Conservation (phyloP, 2,797 vertebrate genomes). For the Coregonus ussuriensis region DNA sequence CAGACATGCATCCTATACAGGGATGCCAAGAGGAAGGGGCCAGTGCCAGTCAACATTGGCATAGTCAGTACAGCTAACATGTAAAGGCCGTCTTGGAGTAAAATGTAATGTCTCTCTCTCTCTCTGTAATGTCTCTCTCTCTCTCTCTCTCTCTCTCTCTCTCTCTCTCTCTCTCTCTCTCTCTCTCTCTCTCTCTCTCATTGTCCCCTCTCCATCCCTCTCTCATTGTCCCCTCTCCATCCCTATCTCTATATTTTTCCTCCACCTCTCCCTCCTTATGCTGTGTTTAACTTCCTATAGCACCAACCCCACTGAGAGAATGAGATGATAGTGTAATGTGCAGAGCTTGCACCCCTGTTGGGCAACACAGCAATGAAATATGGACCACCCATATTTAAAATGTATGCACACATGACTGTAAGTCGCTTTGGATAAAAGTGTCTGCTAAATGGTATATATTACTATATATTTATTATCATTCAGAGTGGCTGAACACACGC, state of each 20-base stretch:
- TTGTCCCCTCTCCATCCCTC: not conserved
- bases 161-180: not conserved
- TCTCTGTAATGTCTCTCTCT: not conserved
- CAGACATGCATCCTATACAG: not conserved
- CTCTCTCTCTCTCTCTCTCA: not conserved
- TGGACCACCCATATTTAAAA: too few relatives aligned
- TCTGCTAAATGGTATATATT: too few relatives aligned
- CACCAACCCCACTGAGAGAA: not conserved
- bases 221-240: not conserved
- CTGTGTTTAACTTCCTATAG: too few relatives aligned
- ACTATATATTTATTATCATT: too few relatives aligned
- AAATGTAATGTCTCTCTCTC: not conserved
- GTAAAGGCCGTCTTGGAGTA: not conserved
- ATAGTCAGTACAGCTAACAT: not conserved
- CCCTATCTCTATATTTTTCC: not conserved
- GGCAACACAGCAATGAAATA: not conserved
- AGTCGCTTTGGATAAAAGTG: too few relatives aligned
- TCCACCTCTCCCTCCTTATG: not conserved
- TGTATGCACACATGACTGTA: too few relatives aligned
- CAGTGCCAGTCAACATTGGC: not conserved
- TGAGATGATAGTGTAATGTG: not conserved
- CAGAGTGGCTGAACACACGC: too few relatives aligned
- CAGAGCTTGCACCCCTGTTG: not conserved
- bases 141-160: not conserved
- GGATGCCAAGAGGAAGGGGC: not conserved